These are phyloP conservation scores for Nephila pilipes DNA, from an alignment of 1,140 invertebrate species.

Conservation along the genomic window DNA sequence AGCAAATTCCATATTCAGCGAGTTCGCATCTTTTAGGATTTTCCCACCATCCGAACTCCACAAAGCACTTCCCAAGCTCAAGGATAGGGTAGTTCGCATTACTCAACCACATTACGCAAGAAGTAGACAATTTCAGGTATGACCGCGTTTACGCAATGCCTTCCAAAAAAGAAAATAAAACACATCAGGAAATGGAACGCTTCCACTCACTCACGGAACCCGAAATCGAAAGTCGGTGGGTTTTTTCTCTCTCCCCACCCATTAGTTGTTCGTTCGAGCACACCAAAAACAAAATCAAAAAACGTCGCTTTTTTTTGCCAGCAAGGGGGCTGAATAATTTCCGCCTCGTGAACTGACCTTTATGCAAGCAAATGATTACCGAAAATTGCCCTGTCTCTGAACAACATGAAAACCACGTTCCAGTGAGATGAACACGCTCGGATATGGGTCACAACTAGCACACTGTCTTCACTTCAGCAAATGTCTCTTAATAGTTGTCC, in stretches of 20 bases:
- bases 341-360: constrained; percentile 42
- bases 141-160: background rate
- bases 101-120: background rate
- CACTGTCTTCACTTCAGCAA: background rate
- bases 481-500: constrained; percentile 30
- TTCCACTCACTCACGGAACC: background rate
- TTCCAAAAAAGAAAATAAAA: background rate
- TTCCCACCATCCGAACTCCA: background rate
- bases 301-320: background rate
- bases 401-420: background rate
- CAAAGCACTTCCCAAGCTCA: background rate
- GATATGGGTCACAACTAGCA: background rate
- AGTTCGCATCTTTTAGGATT: background rate
- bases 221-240: background rate
- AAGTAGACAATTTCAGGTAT: background rate
- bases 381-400: constrained; percentile 6
- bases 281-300: background rate
- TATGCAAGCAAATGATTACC: constrained; percentile 22
- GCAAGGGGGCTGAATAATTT: background rate
- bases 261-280: constrained; percentile 8
- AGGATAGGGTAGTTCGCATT: constrained; percentile 7
- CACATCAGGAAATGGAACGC: background rate
- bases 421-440: background rate
- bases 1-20: background rate
- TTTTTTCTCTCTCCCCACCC: background rate